Conservation (phyloP, 2,888 invertebrate species). For the Graphium colonna region DNA sequence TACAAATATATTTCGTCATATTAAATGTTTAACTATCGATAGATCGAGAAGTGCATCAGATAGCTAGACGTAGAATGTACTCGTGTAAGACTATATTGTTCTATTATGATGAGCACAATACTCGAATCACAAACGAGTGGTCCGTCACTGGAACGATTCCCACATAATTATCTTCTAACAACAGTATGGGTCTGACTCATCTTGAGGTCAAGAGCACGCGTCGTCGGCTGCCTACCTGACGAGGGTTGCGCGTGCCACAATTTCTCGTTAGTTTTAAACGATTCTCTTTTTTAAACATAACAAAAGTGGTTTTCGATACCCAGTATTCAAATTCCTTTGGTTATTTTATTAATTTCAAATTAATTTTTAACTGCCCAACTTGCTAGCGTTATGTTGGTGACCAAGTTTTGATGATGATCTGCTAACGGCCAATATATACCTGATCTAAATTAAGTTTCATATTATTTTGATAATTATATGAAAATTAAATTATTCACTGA, state of each 20-base stretch:
- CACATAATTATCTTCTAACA: constrained; percentile 36
- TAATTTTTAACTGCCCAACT: no score
- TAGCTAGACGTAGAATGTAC: constrained; percentile 5
- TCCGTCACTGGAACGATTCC: constrained; percentile 26
- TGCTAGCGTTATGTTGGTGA: no score
- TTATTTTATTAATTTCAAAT: no score
- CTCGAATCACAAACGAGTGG: constrained; percentile 6
- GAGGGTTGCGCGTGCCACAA: constrained; percentile 61
- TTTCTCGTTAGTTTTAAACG: constrained; percentile 10
- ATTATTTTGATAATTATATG: no score
- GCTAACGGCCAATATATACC: no score
- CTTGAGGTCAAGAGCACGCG: constrained; percentile 71
- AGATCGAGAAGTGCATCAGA: background rate
- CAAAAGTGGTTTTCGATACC: background rate
- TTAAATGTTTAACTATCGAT: background rate
- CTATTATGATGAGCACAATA: constrained; percentile 13
- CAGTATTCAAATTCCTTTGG: no score
- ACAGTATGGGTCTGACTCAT: constrained; percentile 56
- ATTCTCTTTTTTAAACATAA: background rate
- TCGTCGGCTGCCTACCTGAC: constrained; percentile 55
- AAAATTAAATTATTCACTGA: no score
- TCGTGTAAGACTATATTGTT: constrained; percentile 9
- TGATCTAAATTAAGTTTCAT: no score
- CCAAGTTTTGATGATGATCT: no score
- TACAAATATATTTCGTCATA: no score